Base-by-base conservation (phyloP, 2,113 vertebrate genomes). In the Atractosteus spatula region DNA sequence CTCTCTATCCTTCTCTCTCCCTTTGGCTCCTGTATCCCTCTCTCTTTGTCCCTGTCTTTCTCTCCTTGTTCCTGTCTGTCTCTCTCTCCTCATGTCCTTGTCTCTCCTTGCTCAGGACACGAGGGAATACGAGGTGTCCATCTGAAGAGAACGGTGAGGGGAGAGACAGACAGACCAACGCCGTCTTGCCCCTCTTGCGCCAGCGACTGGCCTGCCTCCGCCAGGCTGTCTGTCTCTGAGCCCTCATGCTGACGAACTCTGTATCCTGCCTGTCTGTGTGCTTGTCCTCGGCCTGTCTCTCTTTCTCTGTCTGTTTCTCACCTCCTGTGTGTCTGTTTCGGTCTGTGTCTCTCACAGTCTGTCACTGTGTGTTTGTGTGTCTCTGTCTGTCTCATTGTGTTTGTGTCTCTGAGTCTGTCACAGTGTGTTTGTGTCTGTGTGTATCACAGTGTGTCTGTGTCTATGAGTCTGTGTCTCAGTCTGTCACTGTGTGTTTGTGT, bases 51-150 rank as follows among this genome's bases (percentile, higher is more conserved):
- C 68, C 57, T 11, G 57, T 62, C 13, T 16, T 14, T 13, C 55
- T 44, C 62, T 64, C 47, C 8, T 51, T 51, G 4, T 51, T 8
- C 3, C 71, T 3, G 8, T 54, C 57, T 7, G 66, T 41, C 13
- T 70, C n/a, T 41, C 14, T 54, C 8, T 47, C 55, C n/a, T 29
- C 5, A 7, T 51, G 47, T 42, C 8, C 62, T 65, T 67, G 11
- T 13, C 14, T 14, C 77, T 57, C 67, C 3, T 77, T 82, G 66
- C 78, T 74, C 82, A 96, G 95, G 95, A 96, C 80, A 96, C 94
- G 12, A 86, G 94, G 83, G 95, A 96, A 74, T 96, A 96, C 71
- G 95, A 96, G 85, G 95, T 96, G 47, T 96, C 95, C 79, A 96
- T 96, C 89, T 96, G 86, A 93, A 78, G 78, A 72, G 66, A 77